Evolutionary conservation across 2,113 vertebrate species (phyloP), one percentile per base, ranked within the genome.

Genomic region (Phasianus colchicus): DNA sequence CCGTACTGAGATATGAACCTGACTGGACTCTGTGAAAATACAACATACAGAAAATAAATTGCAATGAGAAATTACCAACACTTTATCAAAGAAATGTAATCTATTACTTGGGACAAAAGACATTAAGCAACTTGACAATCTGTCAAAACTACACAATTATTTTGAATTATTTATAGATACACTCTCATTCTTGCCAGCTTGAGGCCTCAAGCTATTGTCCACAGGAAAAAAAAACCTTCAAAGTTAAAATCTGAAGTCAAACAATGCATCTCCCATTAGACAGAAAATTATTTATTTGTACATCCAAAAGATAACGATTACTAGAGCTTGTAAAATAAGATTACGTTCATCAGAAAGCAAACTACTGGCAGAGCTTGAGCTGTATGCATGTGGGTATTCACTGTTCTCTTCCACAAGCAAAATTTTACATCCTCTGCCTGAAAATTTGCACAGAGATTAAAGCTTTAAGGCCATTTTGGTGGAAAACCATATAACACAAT

Each of bases 1-100:
- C 99, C 0, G 99, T 99, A 97, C 99, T 99, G 97, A 99, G 99
- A 96, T 99, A 99, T 24, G 99, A 99, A 84, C 99, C 99, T 6
- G 99, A 99, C 97, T 99, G 98, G 95, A 99, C 98, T 98, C 99
- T 99, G 98, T 85, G 92, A 97, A 98, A 90, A 97, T 29, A 95
- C 64, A 96, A 96, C 54, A 95, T 8, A 95, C 63, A 97, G 86
- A 97, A 88, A 96, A 76, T 82, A 96, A 97, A 98, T 95, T 92
- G 60, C 83, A 85, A 67, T 96, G 91, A 98, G 98, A 95, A 97
- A 96, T 72, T 86, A 96, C 93, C 86, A 87, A 27, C 80, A 86
- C 77, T 97, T 96, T 89, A 91, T 96, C 94, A 96, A 94, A 97
- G 94, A 95, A 86, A 94, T 92, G 97, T 93, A 89, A 96, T 97